These are phyloP conservation scores for Nixonia krombeini DNA, from an alignment of 1,140 invertebrate genomes.

Conservation along the genomic window DNA sequence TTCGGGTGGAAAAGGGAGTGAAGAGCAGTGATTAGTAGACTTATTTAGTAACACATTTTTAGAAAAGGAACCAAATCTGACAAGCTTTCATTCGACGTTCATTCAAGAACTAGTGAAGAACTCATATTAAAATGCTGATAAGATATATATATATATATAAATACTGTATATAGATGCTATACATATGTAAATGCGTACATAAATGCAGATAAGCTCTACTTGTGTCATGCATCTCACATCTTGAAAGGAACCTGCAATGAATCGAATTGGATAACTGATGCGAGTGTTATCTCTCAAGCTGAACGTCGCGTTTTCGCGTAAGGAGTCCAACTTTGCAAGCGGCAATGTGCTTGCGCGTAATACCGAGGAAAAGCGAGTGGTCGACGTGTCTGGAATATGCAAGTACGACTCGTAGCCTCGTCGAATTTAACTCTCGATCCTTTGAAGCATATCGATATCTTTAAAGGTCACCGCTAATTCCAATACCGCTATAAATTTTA, in stretches of 20 bases:
- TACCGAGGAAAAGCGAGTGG: background rate
- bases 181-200: too few species aligned
- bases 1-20: too few species aligned
- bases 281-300: background rate
- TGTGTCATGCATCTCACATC: background rate
- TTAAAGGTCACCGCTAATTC: background rate
- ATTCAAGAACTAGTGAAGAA: too few species aligned
- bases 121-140: too few species aligned
- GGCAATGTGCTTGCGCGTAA: background rate
- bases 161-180: too few species aligned
- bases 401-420: background rate
- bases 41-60: too few species aligned
- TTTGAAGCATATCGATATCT: background rate
- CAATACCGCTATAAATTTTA: background rate
- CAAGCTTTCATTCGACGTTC: too few species aligned
- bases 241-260: background rate
- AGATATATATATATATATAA: too few species aligned
- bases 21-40: too few species aligned
- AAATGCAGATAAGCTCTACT: background rate
- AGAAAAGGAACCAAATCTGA: too few species aligned
- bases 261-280: conserved; percentile 3
- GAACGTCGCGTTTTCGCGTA: background rate
- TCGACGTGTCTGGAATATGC: background rate
- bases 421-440: background rate
- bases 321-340: background rate